Evolutionary conservation across 2,113 vertebrate species (phyloP), one percentile per base, ranked within the genome.

Genomic region (Cygnus buccinator): DNA sequence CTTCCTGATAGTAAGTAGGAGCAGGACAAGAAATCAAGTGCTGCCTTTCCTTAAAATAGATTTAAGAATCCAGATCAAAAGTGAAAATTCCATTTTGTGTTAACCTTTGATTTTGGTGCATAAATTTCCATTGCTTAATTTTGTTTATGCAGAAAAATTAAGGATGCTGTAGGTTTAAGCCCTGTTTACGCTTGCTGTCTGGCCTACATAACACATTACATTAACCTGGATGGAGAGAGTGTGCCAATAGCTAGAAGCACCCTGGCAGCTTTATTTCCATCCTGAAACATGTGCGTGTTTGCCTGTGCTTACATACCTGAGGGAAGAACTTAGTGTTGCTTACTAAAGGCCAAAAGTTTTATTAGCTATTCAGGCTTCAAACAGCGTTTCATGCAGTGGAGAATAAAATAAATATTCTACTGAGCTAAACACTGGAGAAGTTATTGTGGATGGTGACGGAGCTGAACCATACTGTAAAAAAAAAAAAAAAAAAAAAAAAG

Each of bases 401-500:
- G 58, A 90, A 84, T 84, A 84, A 93, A 92, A 93, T 74, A 92
- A 95, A 91, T 84, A 81, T 71, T 90, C 66, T 68, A 84, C 70
- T 54, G n/a, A 95, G 48, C 67, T 82, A 75, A 94, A 87, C 29
- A 82, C 73, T 61, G 39, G 66, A 89, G 61, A 72, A 93, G 73
- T 82, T 89, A 84, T 57, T 89, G 68, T 78, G 65, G 74, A 63
- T 57, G 43, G 91, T 73, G 81, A 57, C 46, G 89, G 61, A 67
- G 43, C 63, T 84, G 80, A 92, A 84, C 39, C 0, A 0, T 0
- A 11, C 66, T 82, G 33, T 89, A 94, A 87, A 93, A 92, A 61
- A 50, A 12, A 50, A 46, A 48, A 23, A 48, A 48, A n/a, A n/a
- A 48, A 22, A 50, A 26, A 58, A 50, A 52, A 52, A 50, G 3